phyloP scores from a whole-genome alignment of 2,113 vertebrate genomes.

The Todiramphus saurophagus region DNA sequence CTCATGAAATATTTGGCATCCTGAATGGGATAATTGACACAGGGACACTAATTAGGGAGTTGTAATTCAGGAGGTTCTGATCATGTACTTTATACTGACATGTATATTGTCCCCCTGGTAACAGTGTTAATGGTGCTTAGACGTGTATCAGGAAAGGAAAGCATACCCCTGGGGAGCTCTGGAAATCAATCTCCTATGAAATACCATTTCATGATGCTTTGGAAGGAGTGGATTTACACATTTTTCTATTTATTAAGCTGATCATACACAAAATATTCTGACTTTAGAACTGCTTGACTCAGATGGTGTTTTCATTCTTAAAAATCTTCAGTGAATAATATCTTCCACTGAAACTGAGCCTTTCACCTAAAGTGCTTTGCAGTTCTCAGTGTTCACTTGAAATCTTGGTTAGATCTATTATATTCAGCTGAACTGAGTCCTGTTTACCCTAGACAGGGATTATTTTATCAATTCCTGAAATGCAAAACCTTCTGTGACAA shows the following conservation, averaged over 20 bases:
- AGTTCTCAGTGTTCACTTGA: neutral
- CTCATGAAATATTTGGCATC: conserved; percentile 32
- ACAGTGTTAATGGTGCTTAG: conserved; percentile 37
- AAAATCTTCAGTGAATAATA: neutral
- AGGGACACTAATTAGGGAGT: conserved; percentile 37
- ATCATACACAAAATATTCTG: neutral
- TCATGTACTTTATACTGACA: conserved; percentile 35
- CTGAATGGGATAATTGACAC: conserved; percentile 41
- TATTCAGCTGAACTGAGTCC: neutral
- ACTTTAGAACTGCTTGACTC: neutral
- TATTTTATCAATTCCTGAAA: neutral
- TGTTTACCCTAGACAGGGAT: neutral
- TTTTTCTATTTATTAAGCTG: conserved; percentile 52
- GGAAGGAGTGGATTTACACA: conserved; percentile 19
- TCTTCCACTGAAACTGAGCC: neutral
- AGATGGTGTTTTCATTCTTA: conserved; percentile 13
- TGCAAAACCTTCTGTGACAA: neutral
- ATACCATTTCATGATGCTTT: conserved; percentile 24
- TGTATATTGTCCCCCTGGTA: conserved; percentile 43
- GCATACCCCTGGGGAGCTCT: neutral
- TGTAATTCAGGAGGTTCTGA: conserved; percentile 49
- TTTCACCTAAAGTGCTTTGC: neutral
- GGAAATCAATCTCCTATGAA: conserved; percentile 46
- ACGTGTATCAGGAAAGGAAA: conserved; percentile 19
- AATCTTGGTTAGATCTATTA: neutral